These are phyloP conservation scores for Eristalis arbustorum DNA, from an alignment of 2,888 invertebrate genomes.

Conservation along the genomic window DNA sequence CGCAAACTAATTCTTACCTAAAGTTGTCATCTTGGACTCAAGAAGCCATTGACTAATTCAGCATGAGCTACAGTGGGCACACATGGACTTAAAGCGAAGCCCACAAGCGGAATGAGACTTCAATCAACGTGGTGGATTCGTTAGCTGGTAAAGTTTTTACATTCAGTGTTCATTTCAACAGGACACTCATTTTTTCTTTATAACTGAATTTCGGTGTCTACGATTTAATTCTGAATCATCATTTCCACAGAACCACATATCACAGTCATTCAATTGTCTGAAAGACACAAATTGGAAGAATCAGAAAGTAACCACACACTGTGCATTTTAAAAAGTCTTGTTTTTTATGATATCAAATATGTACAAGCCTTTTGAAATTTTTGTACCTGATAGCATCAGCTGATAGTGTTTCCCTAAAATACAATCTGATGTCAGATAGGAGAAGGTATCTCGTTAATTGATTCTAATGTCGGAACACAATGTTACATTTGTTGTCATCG, in stretches of 20 bases:
- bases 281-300: background rate
- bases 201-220: background rate
- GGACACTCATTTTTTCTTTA: background rate
- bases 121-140: too few relatives aligned
- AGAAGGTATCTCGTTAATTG: constrained; percentile 7
- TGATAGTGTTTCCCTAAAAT: background rate
- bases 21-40: too few relatives aligned
- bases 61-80: too few relatives aligned
- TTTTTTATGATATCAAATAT: background rate
- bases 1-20: too few relatives aligned
- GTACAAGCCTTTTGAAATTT: background rate
- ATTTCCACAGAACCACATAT: background rate
- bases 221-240: background rate
- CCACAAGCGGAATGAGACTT: too few relatives aligned
- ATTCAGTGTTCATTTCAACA: background rate
- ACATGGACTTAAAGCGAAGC: too few relatives aligned
- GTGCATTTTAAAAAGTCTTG: background rate
- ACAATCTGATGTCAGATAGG: background rate
- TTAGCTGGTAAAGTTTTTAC: too few relatives aligned
- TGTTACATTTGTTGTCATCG: constrained; percentile 5
- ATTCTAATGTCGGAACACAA: constrained; percentile 12
- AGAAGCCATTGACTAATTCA: too few relatives aligned
- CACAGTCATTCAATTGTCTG: background rate
- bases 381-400: background rate
- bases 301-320: background rate